A percentile compares a stretch with the other conserved stretches of the same genome.
Evolutionary conservation across 2,113 vertebrate genomes (phyloP).

Genomic region (Carassius gibelio): DNA sequence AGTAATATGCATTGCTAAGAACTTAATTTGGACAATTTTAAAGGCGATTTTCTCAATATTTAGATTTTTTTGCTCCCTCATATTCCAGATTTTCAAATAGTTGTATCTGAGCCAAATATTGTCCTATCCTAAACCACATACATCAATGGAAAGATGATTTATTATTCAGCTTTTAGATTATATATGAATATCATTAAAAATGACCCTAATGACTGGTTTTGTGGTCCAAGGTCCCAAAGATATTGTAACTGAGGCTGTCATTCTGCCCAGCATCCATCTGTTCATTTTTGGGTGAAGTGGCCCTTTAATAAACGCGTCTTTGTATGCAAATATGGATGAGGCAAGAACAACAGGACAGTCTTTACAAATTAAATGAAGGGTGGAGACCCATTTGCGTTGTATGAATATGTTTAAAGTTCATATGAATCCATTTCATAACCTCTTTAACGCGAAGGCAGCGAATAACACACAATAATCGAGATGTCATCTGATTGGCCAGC

Average conservation of each 20-base stretch:
- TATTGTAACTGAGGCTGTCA: background rate
- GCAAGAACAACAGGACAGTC: background rate
- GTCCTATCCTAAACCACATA: too few species aligned
- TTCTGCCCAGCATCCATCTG: background rate
- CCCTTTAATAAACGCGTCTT: background rate
- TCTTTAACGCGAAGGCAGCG: background rate
- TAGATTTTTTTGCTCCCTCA: too few species aligned
- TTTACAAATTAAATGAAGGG: background rate
- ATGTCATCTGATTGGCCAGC: conserved; percentile 46
- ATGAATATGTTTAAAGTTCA: background rate
- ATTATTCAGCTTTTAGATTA: too few species aligned
- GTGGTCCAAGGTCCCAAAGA: too few species aligned
- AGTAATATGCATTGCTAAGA: too few species aligned
- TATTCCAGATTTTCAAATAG: too few species aligned
- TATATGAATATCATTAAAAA: too few species aligned
- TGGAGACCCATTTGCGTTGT: background rate
- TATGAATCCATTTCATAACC: background rate
- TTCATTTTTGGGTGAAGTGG: background rate
- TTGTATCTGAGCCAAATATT: too few species aligned
- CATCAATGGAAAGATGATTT: too few species aligned
- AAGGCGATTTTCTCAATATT: too few species aligned
- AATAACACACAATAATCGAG: background rate
- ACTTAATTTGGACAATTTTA: too few species aligned
- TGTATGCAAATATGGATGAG: background rate
- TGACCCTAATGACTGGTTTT: too few species aligned